Conservation (phyloP, 2,888 invertebrate species). For the Drosophila limbata region DNA sequence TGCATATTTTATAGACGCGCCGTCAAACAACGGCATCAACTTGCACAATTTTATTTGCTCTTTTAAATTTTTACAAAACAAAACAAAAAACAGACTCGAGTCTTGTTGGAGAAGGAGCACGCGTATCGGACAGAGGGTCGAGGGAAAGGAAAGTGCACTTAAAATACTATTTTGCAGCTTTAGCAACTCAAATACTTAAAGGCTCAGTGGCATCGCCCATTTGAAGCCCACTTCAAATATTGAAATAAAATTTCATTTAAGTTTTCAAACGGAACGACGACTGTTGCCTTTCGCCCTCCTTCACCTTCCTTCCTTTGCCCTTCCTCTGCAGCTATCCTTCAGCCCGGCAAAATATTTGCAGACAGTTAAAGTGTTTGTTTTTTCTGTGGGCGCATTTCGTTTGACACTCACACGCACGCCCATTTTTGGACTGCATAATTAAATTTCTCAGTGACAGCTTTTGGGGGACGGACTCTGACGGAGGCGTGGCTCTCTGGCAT, state of each 20-base stretch:
- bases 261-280: slow-evolving; percentile 18
- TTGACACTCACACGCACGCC: slow-evolving; percentile 33
- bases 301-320: background rate
- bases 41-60: slow-evolving; percentile 32
- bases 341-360: slow-evolving; percentile 61
- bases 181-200: slow-evolving; percentile 46
- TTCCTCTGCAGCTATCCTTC: background rate
- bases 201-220: slow-evolving; percentile 37
- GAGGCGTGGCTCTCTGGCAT: slow-evolving; percentile 50
- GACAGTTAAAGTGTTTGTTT: slow-evolving; percentile 66
- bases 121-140: background rate
- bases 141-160: slow-evolving; percentile 25
- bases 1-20: slow-evolving; percentile 58
- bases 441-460: slow-evolving; percentile 53
- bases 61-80: slow-evolving; percentile 35
- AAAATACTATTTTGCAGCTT: slow-evolving; percentile 37
- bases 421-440: slow-evolving; percentile 60
- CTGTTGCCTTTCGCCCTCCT: background rate
- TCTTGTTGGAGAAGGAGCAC: no score
- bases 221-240: slow-evolving; percentile 65
- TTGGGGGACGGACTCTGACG: slow-evolving; percentile 17
- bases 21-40: slow-evolving; percentile 20
- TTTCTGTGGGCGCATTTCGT: slow-evolving; percentile 37
- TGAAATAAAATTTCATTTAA: slow-evolving; percentile 70
- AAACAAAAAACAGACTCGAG: slow-evolving; percentile 7